Evolutionary conservation across 2,113 vertebrate species (phyloP).

Genomic region (Aramus guarauna): DNA sequence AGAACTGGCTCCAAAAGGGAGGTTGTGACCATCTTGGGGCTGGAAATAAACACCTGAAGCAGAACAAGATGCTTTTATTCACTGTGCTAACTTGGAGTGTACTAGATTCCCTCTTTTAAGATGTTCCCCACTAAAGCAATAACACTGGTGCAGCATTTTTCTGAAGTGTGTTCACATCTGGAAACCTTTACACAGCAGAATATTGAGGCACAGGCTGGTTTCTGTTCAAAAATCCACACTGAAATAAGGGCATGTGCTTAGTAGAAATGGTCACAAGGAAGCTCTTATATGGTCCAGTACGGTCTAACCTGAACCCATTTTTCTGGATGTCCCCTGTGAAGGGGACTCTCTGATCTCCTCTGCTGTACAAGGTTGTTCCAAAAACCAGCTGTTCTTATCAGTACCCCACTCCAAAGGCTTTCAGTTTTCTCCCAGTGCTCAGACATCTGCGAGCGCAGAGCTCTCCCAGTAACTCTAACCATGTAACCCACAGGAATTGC

Average conservation of each 20-base stretch:
- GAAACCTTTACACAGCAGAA: neutral
- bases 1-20: neutral
- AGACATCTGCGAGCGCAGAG: accelerated
- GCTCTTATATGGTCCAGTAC: neutral
- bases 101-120: neutral
- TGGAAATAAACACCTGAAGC: neutral
- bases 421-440: neutral
- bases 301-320: neutral
- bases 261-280: neutral
- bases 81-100: neutral
- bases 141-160: neutral
- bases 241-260: neutral
- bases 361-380: neutral
- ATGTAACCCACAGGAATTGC: neutral
- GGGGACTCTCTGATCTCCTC: neutral
- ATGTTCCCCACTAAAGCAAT: neutral
- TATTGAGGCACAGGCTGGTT: neutral
- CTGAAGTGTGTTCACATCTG: neutral
- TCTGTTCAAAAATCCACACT: neutral
- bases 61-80: neutral
- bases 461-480: neutral
- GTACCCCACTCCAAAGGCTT: neutral
- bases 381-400: accelerated
- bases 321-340: neutral
- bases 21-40: neutral